Percentiles rank a stretch among this genome's conserved stretches.
Evolutionary conservation across 2,797 vertebrate species (phyloP).

Genomic region (Sebastes itinus): DNA sequence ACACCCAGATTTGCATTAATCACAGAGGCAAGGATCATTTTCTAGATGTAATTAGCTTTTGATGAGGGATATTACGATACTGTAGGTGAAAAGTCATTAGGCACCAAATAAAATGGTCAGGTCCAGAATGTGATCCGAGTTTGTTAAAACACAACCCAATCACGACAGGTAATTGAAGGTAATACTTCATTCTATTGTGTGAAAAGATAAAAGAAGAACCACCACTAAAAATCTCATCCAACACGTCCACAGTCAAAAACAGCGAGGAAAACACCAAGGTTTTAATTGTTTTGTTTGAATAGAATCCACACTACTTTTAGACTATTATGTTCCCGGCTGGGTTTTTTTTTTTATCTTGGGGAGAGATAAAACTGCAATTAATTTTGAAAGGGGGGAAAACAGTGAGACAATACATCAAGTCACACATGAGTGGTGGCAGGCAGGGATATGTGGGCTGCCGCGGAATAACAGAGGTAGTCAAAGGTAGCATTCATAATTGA

Average conservation of each 20-base stretch:
- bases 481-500: conserved; percentile 79
- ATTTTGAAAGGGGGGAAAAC: conserved; percentile 73
- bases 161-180: conserved; percentile 49
- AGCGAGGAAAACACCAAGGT: conserved; percentile 51
- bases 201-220: conserved; percentile 54
- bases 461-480: conserved; percentile 76
- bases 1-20: conserved; percentile 46
- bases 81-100: conserved; percentile 57
- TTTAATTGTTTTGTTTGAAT: conserved; percentile 77
- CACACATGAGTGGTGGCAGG: conserved; percentile 79
- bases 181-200: conserved; percentile 49
- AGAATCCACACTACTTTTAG: conserved; percentile 73
- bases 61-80: conserved; percentile 43
- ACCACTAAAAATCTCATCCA: conserved; percentile 49
- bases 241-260: conserved; percentile 45
- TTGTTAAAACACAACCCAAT: conserved; percentile 49
- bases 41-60: conserved; percentile 54
- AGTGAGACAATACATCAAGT: conserved; percentile 82
- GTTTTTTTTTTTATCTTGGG: conserved; percentile 66
- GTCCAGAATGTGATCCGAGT: conserved; percentile 37
- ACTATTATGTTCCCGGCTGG: conserved; percentile 69
- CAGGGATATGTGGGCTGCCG: conserved; percentile 72
- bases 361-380: conserved; percentile 82
- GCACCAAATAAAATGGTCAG: conserved; percentile 40
- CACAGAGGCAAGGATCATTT: conserved; percentile 45